phyloP scores from a whole-genome alignment of 2,888 invertebrate species.

The Balanococcus diminutus region DNA sequence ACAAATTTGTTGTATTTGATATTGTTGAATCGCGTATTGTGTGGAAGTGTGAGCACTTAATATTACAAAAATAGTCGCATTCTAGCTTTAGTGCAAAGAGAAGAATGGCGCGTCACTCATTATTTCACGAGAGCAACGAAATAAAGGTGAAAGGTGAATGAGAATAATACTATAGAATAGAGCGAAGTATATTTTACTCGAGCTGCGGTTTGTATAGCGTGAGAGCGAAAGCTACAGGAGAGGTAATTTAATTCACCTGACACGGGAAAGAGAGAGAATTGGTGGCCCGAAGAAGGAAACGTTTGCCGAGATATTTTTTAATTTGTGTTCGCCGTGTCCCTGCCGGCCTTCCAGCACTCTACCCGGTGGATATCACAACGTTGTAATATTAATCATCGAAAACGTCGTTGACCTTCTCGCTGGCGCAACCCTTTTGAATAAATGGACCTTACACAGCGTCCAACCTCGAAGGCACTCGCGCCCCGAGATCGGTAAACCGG shows the following conservation, averaged over 20 bases:
- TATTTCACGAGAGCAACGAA: background rate
- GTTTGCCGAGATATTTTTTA: background rate
- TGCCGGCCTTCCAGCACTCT: background rate
- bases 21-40: background rate
- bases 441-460: background rate
- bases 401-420: constrained; percentile 8
- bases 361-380: background rate
- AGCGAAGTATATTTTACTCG: background rate
- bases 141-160: background rate
- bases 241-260: constrained; percentile 21
- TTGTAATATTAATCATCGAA: constrained; percentile 11
- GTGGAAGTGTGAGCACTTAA: background rate
- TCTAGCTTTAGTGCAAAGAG: background rate
- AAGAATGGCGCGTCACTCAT: background rate
- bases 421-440: constrained; percentile 17
- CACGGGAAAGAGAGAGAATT: background rate
- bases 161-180: background rate
- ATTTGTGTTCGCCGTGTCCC: background rate
- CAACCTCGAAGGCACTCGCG: background rate
- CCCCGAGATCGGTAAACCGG: background rate
- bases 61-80: background rate
- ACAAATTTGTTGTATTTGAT: background rate
- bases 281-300: constrained; percentile 4
- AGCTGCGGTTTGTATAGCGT: background rate
- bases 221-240: background rate